Base-by-base conservation (phyloP, 2,888 invertebrate species). In the Zygothrica quintamaculata region DNA sequence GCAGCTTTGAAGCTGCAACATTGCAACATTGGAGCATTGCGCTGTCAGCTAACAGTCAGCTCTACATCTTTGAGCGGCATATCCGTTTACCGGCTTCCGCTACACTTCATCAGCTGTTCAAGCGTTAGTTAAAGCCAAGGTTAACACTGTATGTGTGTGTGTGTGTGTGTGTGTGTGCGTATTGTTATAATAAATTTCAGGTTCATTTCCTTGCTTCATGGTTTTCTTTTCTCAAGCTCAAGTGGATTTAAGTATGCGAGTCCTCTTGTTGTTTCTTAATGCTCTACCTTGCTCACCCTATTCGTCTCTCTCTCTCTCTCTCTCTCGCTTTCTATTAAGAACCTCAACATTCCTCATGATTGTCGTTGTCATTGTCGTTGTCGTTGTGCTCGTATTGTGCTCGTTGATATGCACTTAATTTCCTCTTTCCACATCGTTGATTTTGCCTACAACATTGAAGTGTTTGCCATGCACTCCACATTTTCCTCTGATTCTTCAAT, bases 161-260 rank as follows among this genome's bases (percentile, higher is more conserved):
- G n/a, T n/a, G n/a, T n/a, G n/a, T n/a, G n/a, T n/a, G n/a, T n/a
- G n/a, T n/a, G n/a, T 34, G 36, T 42, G n/a, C 44, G 57, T 65
- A 66, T 61, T 80, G 84, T 84, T 80, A 75, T 84, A 81, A 84
- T 77, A 81, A 75, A 81, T 71, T 81, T 77, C 53, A 76, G 84
- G 77, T 84, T 81, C 74, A 81, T 81, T 80, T 81, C 77, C 81
- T 70, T 37, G 40, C 33, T 22, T 31, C 39, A 43, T 58, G 66
- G 53, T 40, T 33, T 57, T 57, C 66, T 52, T 66, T 55, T 48
- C 59, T 64, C 56, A 61, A 60, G 75, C 81, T 66, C 70, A 78
- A 78, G 73, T 74, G 76, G 67, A 65, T 62, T 65, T 64, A 70
- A 81, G 75, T 70, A 55, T 75, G 75, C 66, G 75, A 69, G 65